phyloP scores from a whole-genome alignment of 1,140 invertebrate species.

The Ostrea denselamellosa region DNA sequence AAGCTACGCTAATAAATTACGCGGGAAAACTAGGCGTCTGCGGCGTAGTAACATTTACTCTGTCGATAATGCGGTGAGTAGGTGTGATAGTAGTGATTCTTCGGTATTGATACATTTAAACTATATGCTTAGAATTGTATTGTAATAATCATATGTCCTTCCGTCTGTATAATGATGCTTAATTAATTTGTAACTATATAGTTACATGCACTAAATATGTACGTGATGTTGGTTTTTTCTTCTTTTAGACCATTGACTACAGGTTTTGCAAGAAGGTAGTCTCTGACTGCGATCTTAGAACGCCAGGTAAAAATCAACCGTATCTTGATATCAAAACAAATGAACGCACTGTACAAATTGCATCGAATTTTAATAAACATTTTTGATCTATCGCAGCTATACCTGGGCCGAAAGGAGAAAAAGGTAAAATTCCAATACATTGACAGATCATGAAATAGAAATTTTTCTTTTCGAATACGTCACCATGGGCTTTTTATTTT shows the following conservation, averaged over 20 bases:
- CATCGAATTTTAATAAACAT: background rate
- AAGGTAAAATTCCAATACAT: background rate
- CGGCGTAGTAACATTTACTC: background rate
- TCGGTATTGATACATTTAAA: too few species aligned
- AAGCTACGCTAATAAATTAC: constrained; percentile 1
- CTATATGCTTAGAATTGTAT: too few species aligned
- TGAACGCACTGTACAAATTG: background rate
- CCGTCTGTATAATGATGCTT: background rate
- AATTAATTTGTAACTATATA: background rate
- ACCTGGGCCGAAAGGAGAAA: constrained; percentile 1
- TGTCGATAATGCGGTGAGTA: background rate
- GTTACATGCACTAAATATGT: background rate
- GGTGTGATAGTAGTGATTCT: too few species aligned
- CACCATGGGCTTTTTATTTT: background rate
- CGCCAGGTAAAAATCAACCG: background rate
- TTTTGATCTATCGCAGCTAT: background rate
- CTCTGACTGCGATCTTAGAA: background rate
- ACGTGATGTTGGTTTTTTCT: too few species aligned
- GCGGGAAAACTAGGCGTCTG: constrained; percentile 21
- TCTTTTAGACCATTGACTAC: background rate
- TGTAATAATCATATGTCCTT: too few species aligned
- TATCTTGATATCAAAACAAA: background rate
- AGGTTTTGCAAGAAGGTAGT: constrained; percentile 4
- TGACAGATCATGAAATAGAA: too few species aligned
- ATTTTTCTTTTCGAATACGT: too few species aligned